Base-by-base conservation (phyloP, 2,797 vertebrate species). In the Acanthiza pusilla region DNA sequence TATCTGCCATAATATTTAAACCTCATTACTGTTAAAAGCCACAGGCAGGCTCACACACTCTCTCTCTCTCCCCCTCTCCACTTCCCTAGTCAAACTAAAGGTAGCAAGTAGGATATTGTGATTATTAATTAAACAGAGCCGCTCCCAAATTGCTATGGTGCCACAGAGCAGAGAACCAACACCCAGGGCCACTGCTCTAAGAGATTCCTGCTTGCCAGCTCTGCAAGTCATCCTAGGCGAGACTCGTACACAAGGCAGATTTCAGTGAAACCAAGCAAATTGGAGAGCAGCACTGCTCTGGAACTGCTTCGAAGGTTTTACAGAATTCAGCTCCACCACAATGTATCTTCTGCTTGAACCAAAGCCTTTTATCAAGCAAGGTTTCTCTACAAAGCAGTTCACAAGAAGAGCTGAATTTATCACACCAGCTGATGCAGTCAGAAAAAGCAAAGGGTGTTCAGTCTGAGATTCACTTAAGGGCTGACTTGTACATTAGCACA, bases 51-150 rank as follows among this genome's bases (percentile, higher is more conserved):
- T 66, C 20, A 7, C 16, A 32, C 2, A 0, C 21, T 17, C 26
- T 16, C 51, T 47, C 17, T 15, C 16, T 2, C 29, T 9, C 29
- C 16, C 2, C 7, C 68, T 16, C 5, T 11, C n/a, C 7, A 30
- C 26, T 84, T 71, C 51, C 12, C n/a, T 53, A 65, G 54, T 62
- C 91, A 85, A 91, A 63, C n/a, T 58, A 23, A 90, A 93, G 72
- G 80, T 32, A 92, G 87, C 30, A 81, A 45, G 75, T 47, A 74
- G 50, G 55, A 19, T 72, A 51, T 89, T 90, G 67, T 62, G 21
- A 91, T 78, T 82, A 91, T 77, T 86, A 83, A 85, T 83, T 92
- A 96, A 96, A 97, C 93, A 96, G 94, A 94, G 60, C 72, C 96
- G 82, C 94, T 96, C 96, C 96, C 92, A 83, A 75, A 95, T 95